Conservation (phyloP, 2,888 invertebrate genomes). For the Mayetiola destructor region DNA sequence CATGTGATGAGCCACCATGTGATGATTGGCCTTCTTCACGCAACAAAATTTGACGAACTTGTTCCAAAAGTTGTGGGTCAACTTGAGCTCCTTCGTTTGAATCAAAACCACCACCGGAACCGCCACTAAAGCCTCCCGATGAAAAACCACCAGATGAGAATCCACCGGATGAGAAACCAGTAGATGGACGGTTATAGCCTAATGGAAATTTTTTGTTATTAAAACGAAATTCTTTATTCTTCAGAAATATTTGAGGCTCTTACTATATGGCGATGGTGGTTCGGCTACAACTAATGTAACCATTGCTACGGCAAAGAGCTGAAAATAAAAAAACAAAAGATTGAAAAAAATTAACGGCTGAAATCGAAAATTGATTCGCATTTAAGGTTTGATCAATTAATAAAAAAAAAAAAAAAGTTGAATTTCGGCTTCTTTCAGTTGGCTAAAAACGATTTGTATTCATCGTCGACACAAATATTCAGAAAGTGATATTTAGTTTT, state of each 20-base stretch:
- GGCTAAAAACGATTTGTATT: too few species aligned
- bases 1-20: slow-evolving; percentile 39
- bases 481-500: too few species aligned
- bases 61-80: slow-evolving; percentile 64
- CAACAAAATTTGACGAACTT: slow-evolving; percentile 70
- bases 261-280: slow-evolving; percentile 52
- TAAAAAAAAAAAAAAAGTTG: not conserved
- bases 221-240: too few species aligned
- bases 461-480: too few species aligned
- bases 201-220: too few species aligned
- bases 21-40: slow-evolving; percentile 58
- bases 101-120: slow-evolving; percentile 59
- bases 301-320: slow-evolving; percentile 74
- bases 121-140: slow-evolving; percentile 34
- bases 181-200: slow-evolving; percentile 54
- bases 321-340: slow-evolving; percentile 28
- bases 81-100: slow-evolving; percentile 73
- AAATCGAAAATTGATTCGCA: not conserved
- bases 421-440: too few species aligned
- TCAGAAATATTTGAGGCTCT: not conserved
- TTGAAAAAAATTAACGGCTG: not conserved
- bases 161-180: slow-evolving; percentile 35
- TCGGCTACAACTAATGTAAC: slow-evolving; percentile 61
- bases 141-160: slow-evolving; percentile 30
- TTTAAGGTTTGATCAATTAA: not conserved